phyloP scores from a whole-genome alignment of 2,113 vertebrate genomes.

The Syngnathus typhle region DNA sequence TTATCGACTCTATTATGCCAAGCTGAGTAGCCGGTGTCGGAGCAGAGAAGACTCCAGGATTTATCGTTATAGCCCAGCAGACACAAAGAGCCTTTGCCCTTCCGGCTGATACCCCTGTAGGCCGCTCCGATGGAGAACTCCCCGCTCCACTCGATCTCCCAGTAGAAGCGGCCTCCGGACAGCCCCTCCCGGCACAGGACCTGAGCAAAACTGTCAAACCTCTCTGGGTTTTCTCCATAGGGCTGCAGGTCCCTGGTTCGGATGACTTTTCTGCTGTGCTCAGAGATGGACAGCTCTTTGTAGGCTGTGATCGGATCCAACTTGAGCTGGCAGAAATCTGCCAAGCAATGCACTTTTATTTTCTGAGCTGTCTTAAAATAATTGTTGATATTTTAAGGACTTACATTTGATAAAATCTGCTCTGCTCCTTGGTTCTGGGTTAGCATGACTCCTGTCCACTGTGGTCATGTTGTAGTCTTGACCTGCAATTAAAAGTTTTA shows the following conservation, averaged over 20 bases:
- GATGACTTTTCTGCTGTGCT: constrained; percentile 69
- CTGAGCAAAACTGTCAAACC: constrained; percentile 85
- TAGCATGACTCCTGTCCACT: constrained; percentile 57
- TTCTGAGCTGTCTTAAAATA: too few species aligned
- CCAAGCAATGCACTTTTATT: background rate
- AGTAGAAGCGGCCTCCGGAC: constrained; percentile 79
- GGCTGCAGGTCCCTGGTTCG: constrained; percentile 69
- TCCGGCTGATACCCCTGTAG: constrained; percentile 72
- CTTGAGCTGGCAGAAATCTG: constrained; percentile 74
- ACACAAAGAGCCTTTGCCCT: constrained; percentile 74
- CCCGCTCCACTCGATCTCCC: constrained; percentile 82
- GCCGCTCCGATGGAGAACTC: constrained; percentile 83
- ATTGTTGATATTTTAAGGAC: constrained; percentile 16
- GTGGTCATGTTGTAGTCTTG: constrained; percentile 59
- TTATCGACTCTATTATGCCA: constrained; percentile 80
- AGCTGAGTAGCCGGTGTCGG: constrained; percentile 81
- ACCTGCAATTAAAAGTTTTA: constrained; percentile 41
- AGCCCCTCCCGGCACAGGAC: constrained; percentile 79
- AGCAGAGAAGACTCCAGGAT: constrained; percentile 89
- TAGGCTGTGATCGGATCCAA: constrained; percentile 70
- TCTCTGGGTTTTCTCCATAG: constrained; percentile 56
- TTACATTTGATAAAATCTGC: constrained; percentile 74
- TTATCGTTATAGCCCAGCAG: constrained; percentile 82
- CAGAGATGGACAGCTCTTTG: constrained; percentile 73
- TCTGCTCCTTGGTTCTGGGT: constrained; percentile 66